Evolutionary conservation across 1,140 invertebrate species (phyloP), one percentile per base, ranked within the genome.

Genomic region (Propsilocerus akamusi): DNA sequence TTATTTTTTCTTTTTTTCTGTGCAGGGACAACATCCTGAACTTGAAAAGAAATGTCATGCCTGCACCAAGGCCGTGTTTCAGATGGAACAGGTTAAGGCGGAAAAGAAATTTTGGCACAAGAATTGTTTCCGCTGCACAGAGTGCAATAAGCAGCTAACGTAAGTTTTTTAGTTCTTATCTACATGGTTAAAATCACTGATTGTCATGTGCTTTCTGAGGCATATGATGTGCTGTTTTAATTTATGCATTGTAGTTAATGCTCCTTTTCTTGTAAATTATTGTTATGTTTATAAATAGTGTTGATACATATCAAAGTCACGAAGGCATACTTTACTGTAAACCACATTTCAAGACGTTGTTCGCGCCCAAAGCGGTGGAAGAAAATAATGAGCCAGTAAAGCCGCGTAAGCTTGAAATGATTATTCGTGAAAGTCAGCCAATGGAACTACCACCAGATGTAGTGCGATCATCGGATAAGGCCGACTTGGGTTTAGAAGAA

Each of bases 61-160:
- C 52, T 95, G 90, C 64, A 71, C 74, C n/a, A 86, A 89, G 59
- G 77, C 81, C 49, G 90, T 93, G 8, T 95, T 92, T 67, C 87
- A 88, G 68, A 93, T 94, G 88, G 90, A 95, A 66, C 79, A 88
- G 59, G 78, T 91, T 51, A 91, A 90, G 66, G 86, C 86, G 2
- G 89, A 90, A 64, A 80, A 80, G 57, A 67, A 76, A 24, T 73
- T 85, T 47, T 95, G 86, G 80, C 91, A 95, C 64, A 92, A 89
- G 65, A 83, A 85, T 61, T 95, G 90, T 68, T 91, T 94, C 72
- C 72, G 86, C 55, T 95, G 90, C 60, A 75, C 77, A 41, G 82
- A 91, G 63, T 95, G 91, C 64, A 81, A 80, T 58, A 93, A 90
- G 67, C 82, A 83, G 58, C 72, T 94, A 49, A 91, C 78, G 85